Conservation (phyloP, 2,888 invertebrate species). For the Rotaria socialis region DNA sequence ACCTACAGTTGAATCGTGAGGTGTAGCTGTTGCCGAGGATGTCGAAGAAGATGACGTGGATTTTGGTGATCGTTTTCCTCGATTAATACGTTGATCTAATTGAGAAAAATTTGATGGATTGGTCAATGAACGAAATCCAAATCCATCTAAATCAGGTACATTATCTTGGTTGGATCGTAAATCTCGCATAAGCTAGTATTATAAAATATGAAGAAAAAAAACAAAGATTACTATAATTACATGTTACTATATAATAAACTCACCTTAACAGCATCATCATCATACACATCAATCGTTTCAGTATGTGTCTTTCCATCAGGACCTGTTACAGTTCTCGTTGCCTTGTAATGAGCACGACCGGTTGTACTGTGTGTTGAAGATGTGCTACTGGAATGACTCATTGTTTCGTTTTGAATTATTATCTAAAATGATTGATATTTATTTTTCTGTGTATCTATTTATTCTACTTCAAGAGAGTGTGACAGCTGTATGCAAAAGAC, state of each 20-base stretch:
- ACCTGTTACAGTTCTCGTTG: constrained; percentile 17
- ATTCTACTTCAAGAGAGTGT: neutral
- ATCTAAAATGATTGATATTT: neutral
- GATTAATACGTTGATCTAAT: neutral
- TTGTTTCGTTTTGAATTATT: neutral
- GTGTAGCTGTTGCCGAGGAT: neutral
- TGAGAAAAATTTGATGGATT: neutral
- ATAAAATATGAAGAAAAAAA: neutral
- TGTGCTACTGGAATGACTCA: neutral
- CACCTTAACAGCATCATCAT: constrained; percentile 33
- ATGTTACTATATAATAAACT: neutral
- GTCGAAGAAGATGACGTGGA: neutral
- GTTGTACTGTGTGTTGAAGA: neutral
- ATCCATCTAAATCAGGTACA: constrained; percentile 25
- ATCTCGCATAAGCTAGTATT: neutral
- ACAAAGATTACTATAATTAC: neutral
- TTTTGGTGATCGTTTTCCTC: neutral
- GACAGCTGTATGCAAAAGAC: neutral
- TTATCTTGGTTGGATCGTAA: neutral
- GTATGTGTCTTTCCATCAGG: constrained; percentile 2
- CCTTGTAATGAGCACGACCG: constrained; percentile 28
- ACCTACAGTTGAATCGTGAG: neutral
- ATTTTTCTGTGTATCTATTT: neutral
- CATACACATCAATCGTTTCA: neutral
- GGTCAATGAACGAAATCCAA: neutral